These are phyloP conservation scores for Liasis olivaceus DNA, from an alignment of 2,797 vertebrate genomes.

Conservation along the genomic window DNA sequence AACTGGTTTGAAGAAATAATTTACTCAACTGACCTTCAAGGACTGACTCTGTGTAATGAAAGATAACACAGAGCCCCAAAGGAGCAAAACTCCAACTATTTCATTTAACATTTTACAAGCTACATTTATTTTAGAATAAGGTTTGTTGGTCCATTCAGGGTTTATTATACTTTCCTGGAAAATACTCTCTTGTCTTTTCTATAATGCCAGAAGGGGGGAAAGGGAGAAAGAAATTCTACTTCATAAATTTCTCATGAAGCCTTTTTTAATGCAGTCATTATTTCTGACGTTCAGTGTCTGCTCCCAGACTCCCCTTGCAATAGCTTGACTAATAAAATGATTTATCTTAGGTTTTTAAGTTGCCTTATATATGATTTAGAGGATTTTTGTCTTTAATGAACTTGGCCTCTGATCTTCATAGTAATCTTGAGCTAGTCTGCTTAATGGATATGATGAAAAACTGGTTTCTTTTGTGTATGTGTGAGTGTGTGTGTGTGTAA, in stretches of 20 bases:
- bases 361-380: conserved; percentile 64
- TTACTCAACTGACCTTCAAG: background rate
- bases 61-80: conserved; percentile 2
- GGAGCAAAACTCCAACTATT: background rate
- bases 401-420: conserved; percentile 68
- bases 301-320: conserved; percentile 56
- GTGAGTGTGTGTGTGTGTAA: conserved; percentile 23
- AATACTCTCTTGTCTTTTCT: conserved; percentile 41
- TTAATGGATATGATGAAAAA: conserved; percentile 60
- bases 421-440: conserved; percentile 56
- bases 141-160: background rate
- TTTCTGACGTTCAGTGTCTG: conserved; percentile 57
- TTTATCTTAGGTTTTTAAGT: conserved; percentile 57
- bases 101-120: conserved; percentile 8
- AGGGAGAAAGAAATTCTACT: conserved; percentile 37
- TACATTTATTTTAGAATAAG: conserved; percentile 38
- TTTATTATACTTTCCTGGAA: conserved; percentile 49
- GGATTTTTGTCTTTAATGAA: conserved; percentile 63
- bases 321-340: conserved; percentile 46
- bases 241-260: conserved; percentile 70
- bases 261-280: conserved; percentile 60
- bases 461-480: background rate
- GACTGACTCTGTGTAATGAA: conserved; percentile 17
- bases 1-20: conserved; percentile 2
- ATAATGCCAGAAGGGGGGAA: background rate